Base-by-base conservation (phyloP, 2,113 vertebrate genomes). In the Phasianus colchicus region DNA sequence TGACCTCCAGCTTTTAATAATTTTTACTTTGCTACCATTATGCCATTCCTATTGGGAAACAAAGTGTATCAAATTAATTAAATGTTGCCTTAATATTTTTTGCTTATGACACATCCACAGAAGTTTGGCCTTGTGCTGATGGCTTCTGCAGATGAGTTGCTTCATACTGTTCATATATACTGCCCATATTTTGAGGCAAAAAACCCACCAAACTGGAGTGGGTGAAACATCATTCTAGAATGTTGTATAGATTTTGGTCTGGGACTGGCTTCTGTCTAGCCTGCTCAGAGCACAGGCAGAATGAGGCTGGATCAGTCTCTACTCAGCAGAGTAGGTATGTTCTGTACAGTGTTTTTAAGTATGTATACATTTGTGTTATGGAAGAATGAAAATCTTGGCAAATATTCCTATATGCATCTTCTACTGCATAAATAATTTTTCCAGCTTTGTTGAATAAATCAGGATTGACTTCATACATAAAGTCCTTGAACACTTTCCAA, bases 401-500 rank as follows among this genome's bases (percentile, higher is more conserved):
- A 89, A 78, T 93, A 57, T n/a, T 91, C 54, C 73, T 71, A 42
- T 55, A 42, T n/a, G 18, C 21, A 47, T 86, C 75, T 92, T 92
- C 57, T 24, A 54, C 21, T 83, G 40, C 36, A 48, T 75, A 96
- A 94, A 86, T 95, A 85, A 88, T 52, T 80, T 73, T 83, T 60
- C 64, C 64, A 87, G 45, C 19, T 86, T 87, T 84, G 52, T 65
- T 86, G 85, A 92, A 91, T 94, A 94, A 92, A 82, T 90, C 47
- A 77, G 55, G 29, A 67, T 50, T 92, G 84, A 83, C 64, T 92
- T 86, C 66, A 40, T 79, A 67, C 83, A 72, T 90, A 66, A 43
- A 92, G 22, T 70, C 29, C 64, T 79, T 89, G 91, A 91, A 85
- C 38, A 34, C 42, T 93, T 95, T 73, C 84, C 85, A 94, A 81